A percentile compares a stretch with the other conserved stretches of the same genome.
phyloP scores from a whole-genome alignment of 2,888 invertebrate genomes.

The Pyrrhosoma nymphula region DNA sequence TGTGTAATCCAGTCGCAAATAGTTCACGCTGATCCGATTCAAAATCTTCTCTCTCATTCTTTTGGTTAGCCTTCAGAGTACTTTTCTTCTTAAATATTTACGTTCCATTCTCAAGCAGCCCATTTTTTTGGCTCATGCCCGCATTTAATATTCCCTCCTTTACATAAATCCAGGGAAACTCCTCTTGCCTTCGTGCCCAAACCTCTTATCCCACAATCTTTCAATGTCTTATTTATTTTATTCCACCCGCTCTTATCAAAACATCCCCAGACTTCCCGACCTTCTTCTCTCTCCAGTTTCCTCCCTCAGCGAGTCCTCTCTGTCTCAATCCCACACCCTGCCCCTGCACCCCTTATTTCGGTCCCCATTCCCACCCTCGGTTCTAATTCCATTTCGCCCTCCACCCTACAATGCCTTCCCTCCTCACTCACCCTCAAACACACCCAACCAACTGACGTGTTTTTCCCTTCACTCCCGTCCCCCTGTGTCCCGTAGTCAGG shows the following conservation, averaged over 20 bases:
- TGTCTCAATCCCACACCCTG: neutral
- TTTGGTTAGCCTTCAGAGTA: neutral
- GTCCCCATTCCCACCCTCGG: neutral
- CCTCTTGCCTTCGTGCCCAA: neutral
- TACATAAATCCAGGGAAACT: neutral
- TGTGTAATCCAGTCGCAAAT: neutral
- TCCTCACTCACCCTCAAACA: neutral
- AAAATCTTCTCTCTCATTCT: neutral
- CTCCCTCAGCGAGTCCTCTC: neutral
- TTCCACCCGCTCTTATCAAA: slow-evolving; percentile 44
- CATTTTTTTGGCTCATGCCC: neutral
- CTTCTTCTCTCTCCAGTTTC: neutral
- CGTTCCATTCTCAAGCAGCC: neutral
- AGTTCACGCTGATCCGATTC: neutral
- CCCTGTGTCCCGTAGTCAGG: neutral
- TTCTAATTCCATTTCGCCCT: slow-evolving; percentile 26
- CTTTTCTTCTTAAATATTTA: neutral
- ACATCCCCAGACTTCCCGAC: slow-evolving; percentile 17
- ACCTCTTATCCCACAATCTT: neutral
- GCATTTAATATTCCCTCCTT: neutral
- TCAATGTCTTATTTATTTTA: slow-evolving; percentile 31
- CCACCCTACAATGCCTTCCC: neutral
- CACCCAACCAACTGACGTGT: neutral
- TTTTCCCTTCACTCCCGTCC: neutral
- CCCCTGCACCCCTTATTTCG: neutral